Evolutionary conservation across 2,113 vertebrate species (phyloP).

Genomic region (Dipodomys spectabilis): DNA sequence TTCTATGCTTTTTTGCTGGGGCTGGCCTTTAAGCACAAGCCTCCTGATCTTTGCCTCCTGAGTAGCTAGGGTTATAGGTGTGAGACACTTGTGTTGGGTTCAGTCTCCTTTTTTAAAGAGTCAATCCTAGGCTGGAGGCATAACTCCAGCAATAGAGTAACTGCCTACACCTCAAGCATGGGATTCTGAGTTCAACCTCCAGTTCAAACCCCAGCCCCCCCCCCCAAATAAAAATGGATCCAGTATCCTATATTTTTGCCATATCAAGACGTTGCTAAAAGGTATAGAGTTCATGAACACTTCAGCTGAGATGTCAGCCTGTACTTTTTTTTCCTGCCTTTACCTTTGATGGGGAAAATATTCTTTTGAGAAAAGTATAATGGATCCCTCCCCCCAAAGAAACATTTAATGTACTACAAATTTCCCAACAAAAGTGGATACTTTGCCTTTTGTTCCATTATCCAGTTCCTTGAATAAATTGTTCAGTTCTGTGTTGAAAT

Average conservation of each 20-base stretch:
- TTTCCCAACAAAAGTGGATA: slow-evolving; percentile 25
- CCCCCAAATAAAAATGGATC: not conserved
- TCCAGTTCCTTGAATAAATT: not conserved
- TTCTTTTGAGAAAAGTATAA: slow-evolving; percentile 10
- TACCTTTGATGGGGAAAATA: not conserved
- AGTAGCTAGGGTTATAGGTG: too few species aligned
- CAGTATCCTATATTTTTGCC: not conserved
- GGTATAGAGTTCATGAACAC: not conserved
- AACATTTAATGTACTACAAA: slow-evolving; percentile 6
- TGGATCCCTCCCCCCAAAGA: not conserved
- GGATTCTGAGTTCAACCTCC: too few species aligned
- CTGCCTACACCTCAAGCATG: too few species aligned
- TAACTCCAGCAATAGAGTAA: too few species aligned
- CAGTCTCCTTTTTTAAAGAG: too few species aligned
- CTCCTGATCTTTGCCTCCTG: too few species aligned
- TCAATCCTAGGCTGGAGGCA: too few species aligned
- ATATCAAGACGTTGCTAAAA: not conserved
- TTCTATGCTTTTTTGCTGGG: too few species aligned
- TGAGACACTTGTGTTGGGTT: too few species aligned
- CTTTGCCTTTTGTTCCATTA: not conserved
- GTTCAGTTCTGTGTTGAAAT: not conserved
- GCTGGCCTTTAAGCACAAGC: too few species aligned
- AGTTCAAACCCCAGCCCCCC: too few species aligned
- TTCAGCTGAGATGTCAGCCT: not conserved
- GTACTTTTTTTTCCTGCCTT: not conserved